A percentile compares a stretch with the other conserved stretches of the same genome.
Evolutionary conservation across 2,888 invertebrate species (phyloP).

Genomic region (Chrysolina oricalcia): DNA sequence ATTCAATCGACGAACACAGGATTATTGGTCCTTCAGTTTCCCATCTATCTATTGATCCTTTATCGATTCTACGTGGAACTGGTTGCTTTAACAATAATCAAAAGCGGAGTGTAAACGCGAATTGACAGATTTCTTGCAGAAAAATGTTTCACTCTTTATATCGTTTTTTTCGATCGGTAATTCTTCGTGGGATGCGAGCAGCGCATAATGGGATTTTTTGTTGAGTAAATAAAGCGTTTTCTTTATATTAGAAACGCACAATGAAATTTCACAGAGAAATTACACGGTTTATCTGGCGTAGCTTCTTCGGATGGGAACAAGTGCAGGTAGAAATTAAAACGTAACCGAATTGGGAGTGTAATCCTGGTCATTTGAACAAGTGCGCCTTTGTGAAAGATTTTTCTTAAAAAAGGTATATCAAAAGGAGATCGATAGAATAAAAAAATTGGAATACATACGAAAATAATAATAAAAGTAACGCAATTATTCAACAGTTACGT

Average conservation of each 20-base stretch:
- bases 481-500: too few species aligned
- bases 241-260: slow-evolving; percentile 3
- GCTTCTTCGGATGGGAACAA: slow-evolving; percentile 22
- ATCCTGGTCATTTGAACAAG: slow-evolving; percentile 6
- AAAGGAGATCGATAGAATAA: too few species aligned
- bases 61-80: slow-evolving; percentile 2
- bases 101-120: background rate
- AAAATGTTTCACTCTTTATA: slow-evolving; percentile 21
- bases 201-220: slow-evolving; percentile 3
- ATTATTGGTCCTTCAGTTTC: background rate
- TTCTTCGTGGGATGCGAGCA: slow-evolving; percentile 18
- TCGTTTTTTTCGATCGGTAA: slow-evolving; percentile 3
- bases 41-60: background rate
- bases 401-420: too few species aligned
- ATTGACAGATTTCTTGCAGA: slow-evolving; percentile 13
- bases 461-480: too few species aligned
- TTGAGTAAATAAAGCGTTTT: slow-evolving; percentile 1
- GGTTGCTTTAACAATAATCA: slow-evolving; percentile 19
- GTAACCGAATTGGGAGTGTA: background rate
- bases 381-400: slow-evolving; percentile 1
- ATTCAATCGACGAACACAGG: background rate
- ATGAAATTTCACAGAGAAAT: slow-evolving; percentile 30
- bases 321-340: slow-evolving; percentile 28
- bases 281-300: slow-evolving; percentile 23
- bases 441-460: too few species aligned